These are phyloP conservation scores for Zonotrichia leucophrys DNA, from an alignment of 2,113 vertebrate species.

Conservation along the genomic window DNA sequence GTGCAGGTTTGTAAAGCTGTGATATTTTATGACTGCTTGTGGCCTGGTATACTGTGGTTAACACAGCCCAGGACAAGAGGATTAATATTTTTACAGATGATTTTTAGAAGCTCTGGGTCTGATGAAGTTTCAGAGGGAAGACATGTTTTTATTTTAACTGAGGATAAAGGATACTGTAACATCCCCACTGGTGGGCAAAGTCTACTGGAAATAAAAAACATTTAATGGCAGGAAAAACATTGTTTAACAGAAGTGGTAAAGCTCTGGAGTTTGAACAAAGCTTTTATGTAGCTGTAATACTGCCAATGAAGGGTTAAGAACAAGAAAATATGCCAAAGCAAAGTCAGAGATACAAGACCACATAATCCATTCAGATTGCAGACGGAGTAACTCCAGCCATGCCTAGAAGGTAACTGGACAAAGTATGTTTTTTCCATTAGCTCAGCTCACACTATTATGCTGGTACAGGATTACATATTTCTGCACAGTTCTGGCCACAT, in stretches of 20 bases:
- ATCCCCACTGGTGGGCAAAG: not conserved
- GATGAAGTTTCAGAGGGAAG: not conserved
- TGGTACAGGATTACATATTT: slow-evolving; percentile 44
- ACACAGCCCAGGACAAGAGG: not conserved
- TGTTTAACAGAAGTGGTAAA: not conserved
- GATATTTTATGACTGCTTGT: not conserved
- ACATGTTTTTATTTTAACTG: not conserved
- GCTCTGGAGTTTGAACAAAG: not conserved
- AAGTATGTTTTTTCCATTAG: slow-evolving; percentile 56
- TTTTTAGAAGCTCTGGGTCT: not conserved
- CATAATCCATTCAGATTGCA: slow-evolving; percentile 10
- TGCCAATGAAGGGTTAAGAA: slow-evolving; percentile 33
- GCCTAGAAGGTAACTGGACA: slow-evolving; percentile 46
- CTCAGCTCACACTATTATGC: slow-evolving; percentile 10
- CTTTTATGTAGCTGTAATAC: not conserved
- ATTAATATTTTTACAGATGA: not conserved
- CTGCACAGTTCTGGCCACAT: slow-evolving; percentile 38
- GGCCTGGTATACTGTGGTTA: not conserved
- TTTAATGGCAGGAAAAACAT: not conserved
- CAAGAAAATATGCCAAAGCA: not conserved
- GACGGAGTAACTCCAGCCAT: not conserved
- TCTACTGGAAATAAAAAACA: not conserved
- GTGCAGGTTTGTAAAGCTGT: not conserved
- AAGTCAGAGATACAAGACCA: slow-evolving; percentile 22
- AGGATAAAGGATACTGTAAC: not conserved